Conservation (phyloP, 2,797 vertebrate species). For the Psittacula derbiana region DNA sequence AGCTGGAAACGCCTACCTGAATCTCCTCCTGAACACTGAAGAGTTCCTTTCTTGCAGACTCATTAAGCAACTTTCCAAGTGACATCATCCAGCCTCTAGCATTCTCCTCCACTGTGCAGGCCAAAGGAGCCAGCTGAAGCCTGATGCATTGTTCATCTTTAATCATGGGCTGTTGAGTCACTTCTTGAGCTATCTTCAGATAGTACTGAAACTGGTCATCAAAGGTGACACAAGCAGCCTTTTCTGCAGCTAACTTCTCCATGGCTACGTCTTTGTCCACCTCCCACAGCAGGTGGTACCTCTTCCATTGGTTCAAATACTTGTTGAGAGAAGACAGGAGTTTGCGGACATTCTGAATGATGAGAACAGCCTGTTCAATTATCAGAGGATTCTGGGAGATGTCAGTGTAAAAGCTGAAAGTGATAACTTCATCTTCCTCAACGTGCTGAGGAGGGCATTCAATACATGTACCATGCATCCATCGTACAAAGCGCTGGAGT, state of each 20-base stretch:
- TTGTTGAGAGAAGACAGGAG: slow-evolving; percentile 79
- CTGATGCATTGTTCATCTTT: slow-evolving; percentile 83
- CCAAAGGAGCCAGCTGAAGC: slow-evolving; percentile 84
- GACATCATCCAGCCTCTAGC: slow-evolving; percentile 85
- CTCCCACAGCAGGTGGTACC: slow-evolving; percentile 88
- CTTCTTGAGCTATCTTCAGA: slow-evolving; percentile 75
- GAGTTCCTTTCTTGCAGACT: slow-evolving; percentile 84
- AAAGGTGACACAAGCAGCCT: slow-evolving; percentile 82
- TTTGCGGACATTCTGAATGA: slow-evolving; percentile 83
- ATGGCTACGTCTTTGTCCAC: slow-evolving; percentile 82
- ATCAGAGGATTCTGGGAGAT: slow-evolving; percentile 83
- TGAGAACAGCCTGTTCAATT: slow-evolving; percentile 76
- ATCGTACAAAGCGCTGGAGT: slow-evolving; percentile 86
- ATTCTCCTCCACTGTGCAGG: slow-evolving; percentile 77
- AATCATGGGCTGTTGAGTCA: slow-evolving; percentile 75
- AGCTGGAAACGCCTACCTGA: slow-evolving; percentile 72
- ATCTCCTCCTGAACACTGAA: slow-evolving; percentile 82
- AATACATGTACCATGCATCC: slow-evolving; percentile 91
- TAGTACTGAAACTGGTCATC: slow-evolving; percentile 91
- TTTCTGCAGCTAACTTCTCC: slow-evolving; percentile 87
- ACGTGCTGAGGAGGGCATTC: slow-evolving; percentile 86
- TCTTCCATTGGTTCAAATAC: slow-evolving; percentile 85
- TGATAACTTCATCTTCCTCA: slow-evolving; percentile 77
- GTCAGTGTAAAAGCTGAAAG: slow-evolving; percentile 86
- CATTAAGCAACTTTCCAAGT: slow-evolving; percentile 85